Base-by-base conservation (phyloP, 2,888 invertebrate genomes). In the Oscheius onirici region DNA sequence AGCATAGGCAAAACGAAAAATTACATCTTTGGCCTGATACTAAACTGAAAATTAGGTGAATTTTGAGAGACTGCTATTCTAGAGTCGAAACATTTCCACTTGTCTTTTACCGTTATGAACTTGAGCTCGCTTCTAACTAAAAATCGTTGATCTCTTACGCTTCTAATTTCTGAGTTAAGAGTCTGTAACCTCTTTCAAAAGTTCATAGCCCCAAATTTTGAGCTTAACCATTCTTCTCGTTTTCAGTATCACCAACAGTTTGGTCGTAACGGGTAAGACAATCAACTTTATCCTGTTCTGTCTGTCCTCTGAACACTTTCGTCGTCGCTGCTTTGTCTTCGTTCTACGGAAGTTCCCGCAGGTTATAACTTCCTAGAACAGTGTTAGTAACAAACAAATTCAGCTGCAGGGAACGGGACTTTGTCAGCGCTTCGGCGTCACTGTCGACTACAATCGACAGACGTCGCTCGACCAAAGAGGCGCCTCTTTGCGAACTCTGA, bases 271-370 rank as follows among this genome's bases (percentile, higher is more conserved):
- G 13, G 86, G 86, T 2, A 86, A 86, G 72, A 84, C 84, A 8
- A 78, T 83, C 51, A 86, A 86, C 69, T 86, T 86, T 65, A 77
- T 84, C 10, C 74, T 86, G 8, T 86, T 87, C 72, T 86, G 86
- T 61, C 72, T 85, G 8, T 84, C 84, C 20, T 86, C 85, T 0
- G 82, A 81, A n/a, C 82, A 86, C 74, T 86, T 86, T 58, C 76
- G 86, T 28, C 67, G 81, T 15, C 84, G 84, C 65, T 86, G 85
- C 69, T 72, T 80, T 34, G 71, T 76, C 8, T 72, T 83, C n/a
- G 77, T 83, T 26, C 74, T 82, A 17, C 44, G 81, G 34, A 86
- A 84, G 69, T 86, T 84, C 70, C 84, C 84, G 41, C 73, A 78
- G 73, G 85, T 84, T 43, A 63, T 65, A 15, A 51, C 20, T 6